These are phyloP conservation scores for Athene cunicularia DNA, from an alignment of 2,113 vertebrate genomes.

Conservation along the genomic window DNA sequence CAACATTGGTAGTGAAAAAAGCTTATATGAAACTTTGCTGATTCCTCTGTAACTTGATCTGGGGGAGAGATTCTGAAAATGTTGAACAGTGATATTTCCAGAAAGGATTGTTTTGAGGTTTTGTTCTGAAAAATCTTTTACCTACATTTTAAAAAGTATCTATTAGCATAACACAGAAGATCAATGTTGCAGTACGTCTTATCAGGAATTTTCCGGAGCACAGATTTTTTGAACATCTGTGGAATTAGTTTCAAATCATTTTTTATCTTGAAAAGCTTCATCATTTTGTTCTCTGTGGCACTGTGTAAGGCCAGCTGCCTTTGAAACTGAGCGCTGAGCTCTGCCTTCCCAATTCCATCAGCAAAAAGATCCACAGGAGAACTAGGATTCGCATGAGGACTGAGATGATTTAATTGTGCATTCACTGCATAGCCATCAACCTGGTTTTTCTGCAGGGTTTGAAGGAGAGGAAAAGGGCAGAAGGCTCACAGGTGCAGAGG, in stretches of 20 bases:
- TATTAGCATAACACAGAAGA: neutral
- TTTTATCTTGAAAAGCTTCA: neutral
- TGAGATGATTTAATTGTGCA: neutral
- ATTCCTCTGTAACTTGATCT: neutral
- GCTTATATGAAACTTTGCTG: neutral
- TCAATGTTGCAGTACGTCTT: neutral
- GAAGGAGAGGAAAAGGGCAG: neutral
- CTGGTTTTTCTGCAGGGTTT: neutral
- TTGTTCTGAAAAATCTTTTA: neutral
- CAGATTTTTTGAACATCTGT: neutral
- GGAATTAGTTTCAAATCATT: neutral
- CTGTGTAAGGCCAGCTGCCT: neutral
- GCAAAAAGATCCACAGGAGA: neutral
- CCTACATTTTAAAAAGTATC: neutral
- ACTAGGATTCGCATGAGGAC: neutral
- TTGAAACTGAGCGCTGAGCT: neutral
- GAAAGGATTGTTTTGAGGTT: neutral
- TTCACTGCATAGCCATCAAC: rapidly evolving
- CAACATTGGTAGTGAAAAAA: neutral
- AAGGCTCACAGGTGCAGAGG: neutral
- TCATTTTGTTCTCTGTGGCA: neutral
- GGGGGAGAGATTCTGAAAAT: neutral
- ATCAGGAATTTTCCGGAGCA: neutral
- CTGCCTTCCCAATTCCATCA: conserved; percentile 21
- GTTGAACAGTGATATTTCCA: neutral